Evolutionary conservation across 2,113 vertebrate species (phyloP), one percentile per base, ranked within the genome.

Genomic region (Misgurnus mizolepis): DNA sequence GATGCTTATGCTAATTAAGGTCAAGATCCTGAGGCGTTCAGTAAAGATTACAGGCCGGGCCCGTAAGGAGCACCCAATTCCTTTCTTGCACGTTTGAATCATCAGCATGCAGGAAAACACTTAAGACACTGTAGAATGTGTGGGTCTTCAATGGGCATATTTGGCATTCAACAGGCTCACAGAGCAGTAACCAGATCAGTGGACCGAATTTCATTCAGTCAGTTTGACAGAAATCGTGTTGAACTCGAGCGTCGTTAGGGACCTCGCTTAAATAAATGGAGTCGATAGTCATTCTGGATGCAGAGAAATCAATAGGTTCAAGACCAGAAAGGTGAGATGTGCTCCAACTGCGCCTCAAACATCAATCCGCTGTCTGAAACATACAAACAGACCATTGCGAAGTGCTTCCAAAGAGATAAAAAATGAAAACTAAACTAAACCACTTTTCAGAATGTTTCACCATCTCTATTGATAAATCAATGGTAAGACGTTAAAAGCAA

Each of bases 191-290:
- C 47, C 12, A 50, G 50, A 80, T 64, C 68, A 66, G 27, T 40
- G 22, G 45, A 76, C 49, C 65, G 58, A 34, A 11, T 27, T 72
- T 40, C 14, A 18, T 58, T 77, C 70, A 62, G 83, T 45, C 67
- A 49, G 70, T 58, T 27, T 79, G 77, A 83, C 70, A 83, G 77
- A 69, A 80, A 76, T 80, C 77, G 62, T 53, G 78, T 78, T 73
- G 67, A 68, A 80, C 65, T 80, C 56, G 53, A 56, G 62, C 53
- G 77, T 83, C 65, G 60, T 68, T 61, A 49, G 76, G 41, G 73
- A 55, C 77, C 71, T 71, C 56, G 50, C 65, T 78, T 75, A 75
- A 83, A 85, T 53, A 80, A 80, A 80, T 67, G 60, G 5, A 73
- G 78, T 77, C 22, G 78, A 69, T 78, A 80, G 74, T 69, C 69